phyloP scores from a whole-genome alignment of 1,140 invertebrate genomes.

The Trinorchestia longiramus region DNA sequence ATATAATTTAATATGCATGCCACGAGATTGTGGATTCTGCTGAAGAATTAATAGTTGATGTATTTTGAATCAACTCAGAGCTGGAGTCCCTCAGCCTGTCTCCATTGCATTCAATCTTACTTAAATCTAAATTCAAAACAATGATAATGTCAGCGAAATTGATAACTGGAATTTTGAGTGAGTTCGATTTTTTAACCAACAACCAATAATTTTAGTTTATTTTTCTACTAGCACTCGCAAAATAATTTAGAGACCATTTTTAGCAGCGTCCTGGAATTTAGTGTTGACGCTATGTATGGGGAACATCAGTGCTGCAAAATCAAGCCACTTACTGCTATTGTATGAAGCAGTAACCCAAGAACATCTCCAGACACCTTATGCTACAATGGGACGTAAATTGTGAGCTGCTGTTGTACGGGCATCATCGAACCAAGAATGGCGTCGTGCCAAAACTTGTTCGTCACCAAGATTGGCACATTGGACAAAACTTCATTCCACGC shows the following conservation, averaged over 20 bases:
- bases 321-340: not conserved
- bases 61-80: not conserved
- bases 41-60: not conserved
- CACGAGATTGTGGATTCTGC: not conserved
- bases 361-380: conserved; percentile 31
- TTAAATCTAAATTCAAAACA: not conserved
- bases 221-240: not conserved
- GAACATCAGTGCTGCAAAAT: not conserved
- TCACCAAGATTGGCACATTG: not conserved
- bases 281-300: not conserved
- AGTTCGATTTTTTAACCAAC: not conserved
- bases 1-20: conserved; percentile 24
- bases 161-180: not conserved
- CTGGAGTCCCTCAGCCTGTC: not conserved
- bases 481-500: not conserved
- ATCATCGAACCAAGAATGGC: not conserved
- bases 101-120: not conserved
- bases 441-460: not conserved
- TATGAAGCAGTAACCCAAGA: conserved; percentile 12
- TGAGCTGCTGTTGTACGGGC: not conserved
- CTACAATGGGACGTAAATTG: conserved; percentile 37
- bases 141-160: not conserved
- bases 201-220: not conserved
- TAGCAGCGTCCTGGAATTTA: not conserved
- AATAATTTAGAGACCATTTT: not conserved